Evolutionary conservation across 2,113 vertebrate species (phyloP), one percentile per base, ranked within the genome.

Genomic region (Cavia aperea): DNA sequence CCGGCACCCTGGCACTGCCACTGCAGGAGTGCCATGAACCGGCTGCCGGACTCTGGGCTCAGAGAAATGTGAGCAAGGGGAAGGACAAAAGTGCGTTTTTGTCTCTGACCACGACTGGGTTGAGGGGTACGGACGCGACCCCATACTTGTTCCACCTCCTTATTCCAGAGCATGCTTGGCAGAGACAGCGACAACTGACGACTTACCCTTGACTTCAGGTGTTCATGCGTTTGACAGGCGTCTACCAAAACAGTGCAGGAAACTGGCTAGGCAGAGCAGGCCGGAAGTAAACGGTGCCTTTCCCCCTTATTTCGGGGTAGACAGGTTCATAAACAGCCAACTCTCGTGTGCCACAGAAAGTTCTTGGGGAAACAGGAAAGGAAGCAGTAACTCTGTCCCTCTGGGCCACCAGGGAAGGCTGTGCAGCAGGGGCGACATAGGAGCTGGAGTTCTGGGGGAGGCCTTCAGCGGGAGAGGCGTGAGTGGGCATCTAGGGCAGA

Each of bases 401-500:
- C 24, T 65, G 72, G 66, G 62, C 79, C 31, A 6, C 49, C 4
- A 3, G 7, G 18, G 49, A 29, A 86, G 65, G 36, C 73, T 54
- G 46, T 15, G 1, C 13, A 5, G 15, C 24, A n/a, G 13, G 16
- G 21, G n/a, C 16, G 39, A 43, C 31, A 0, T n/a, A 2, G 9
- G 49, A 68, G 65, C 79, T 23, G 15, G 12, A 11, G 49, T 31
- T 23, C 31, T 10, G 60, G 29, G 4, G 21, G 8, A 56, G n/a
- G 63, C 54, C 7, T 49, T 43, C 51, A 51, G 3, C 1, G 16
- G 29, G 56, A n/a, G 24, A 79, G 54, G 68, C 2, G 36, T 2
- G 36, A 12, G n/a, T 2, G 0, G 7, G 70, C 26, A 0, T 49
- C 39, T 4, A 0, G 4, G 81, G 6, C 51, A 18, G 56, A 54